These are phyloP conservation scores for Leptopilina drosophilae DNA, from an alignment of 2,888 invertebrate species.

Conservation along the genomic window DNA sequence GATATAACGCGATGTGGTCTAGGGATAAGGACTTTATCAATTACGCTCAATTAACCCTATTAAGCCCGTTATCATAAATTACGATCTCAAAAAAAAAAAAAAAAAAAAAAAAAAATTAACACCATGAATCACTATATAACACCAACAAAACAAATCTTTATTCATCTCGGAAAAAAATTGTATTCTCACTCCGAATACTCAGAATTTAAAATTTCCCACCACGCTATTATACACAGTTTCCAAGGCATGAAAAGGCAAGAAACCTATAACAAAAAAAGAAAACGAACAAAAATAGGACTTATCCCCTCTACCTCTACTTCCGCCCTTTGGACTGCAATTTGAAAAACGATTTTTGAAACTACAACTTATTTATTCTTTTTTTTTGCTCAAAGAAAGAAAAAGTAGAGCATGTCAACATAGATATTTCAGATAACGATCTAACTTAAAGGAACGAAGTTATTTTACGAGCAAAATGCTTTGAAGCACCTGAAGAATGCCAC, in stretches of 20 bases:
- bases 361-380: background rate
- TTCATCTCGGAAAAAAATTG: too few species aligned
- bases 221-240: too few species aligned
- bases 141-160: too few species aligned
- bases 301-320: too few species aligned
- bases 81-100: background rate
- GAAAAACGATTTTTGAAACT: background rate
- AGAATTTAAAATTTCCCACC: too few species aligned
- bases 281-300: too few species aligned
- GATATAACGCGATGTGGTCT: constrained; percentile 9
- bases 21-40: constrained; percentile 30
- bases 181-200: too few species aligned
- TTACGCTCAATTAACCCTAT: constrained; percentile 31
- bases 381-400: background rate
- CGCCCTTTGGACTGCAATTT: background rate
- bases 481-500: constrained; percentile 17
- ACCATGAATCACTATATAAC: background rate
- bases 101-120: background rate
- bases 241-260: too few species aligned
- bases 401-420: background rate
- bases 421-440: constrained; percentile 25
- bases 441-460: constrained; percentile 9
- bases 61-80: background rate
- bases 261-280: too few species aligned
- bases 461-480: constrained; percentile 33